These are phyloP conservation scores for Zoanthus sansibaricus DNA, from an alignment of 92 coral and sea anemone genomes.

Conservation along the genomic window DNA sequence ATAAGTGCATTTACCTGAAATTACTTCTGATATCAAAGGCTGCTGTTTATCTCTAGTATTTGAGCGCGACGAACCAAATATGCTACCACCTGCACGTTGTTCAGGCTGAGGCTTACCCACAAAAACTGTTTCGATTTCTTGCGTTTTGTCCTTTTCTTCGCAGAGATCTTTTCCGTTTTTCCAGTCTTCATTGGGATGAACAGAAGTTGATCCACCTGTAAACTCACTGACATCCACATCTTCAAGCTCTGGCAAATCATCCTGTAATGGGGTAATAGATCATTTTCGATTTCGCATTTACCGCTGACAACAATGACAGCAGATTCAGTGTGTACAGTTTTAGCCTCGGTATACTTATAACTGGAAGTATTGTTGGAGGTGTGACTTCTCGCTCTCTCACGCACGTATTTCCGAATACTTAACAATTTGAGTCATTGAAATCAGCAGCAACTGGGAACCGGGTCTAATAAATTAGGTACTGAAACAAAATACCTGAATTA, in stretches of 20 bases:
- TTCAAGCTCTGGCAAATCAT: conserved; percentile 89
- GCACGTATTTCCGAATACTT: too few relatives aligned
- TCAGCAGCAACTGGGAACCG: too few relatives aligned
- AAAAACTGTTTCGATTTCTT: conserved; percentile 11
- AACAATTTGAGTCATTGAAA: too few relatives aligned
- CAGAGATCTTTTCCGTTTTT: neutral
- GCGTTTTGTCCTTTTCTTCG: neutral
- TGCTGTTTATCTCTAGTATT: neutral
- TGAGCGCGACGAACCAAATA: conserved; percentile 28
- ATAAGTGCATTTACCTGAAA: conserved; percentile 14
- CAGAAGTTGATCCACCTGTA: conserved; percentile 52
- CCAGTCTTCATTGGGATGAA: neutral
- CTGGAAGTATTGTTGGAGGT: too few relatives aligned
- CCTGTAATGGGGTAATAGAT: neutral
- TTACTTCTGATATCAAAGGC: conserved; percentile 38
- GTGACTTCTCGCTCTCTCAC: too few relatives aligned
- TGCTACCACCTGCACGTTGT: neutral
- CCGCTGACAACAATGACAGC: too few relatives aligned
- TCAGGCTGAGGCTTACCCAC: neutral
- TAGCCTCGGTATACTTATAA: too few relatives aligned
- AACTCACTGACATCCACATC: conserved; percentile 90
- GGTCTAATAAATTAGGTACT: too few relatives aligned
- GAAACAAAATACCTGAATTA: too few relatives aligned
- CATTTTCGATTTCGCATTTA: too few relatives aligned
- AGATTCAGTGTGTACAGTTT: too few relatives aligned